phyloP scores from a whole-genome alignment of 2,888 invertebrate species.

The Lamellibrachia satsuma region DNA sequence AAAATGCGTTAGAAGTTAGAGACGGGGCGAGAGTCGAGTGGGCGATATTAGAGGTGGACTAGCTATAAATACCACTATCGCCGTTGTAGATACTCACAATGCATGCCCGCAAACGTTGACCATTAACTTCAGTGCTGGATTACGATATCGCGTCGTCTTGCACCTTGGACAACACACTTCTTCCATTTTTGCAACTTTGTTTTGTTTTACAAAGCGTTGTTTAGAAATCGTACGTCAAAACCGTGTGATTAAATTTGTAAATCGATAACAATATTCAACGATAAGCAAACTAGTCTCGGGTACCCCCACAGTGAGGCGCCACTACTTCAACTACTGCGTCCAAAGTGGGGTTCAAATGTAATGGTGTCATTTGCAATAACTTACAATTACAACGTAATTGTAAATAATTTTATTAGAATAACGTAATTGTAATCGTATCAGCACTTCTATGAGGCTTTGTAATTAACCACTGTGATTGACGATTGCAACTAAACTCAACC shows the following conservation, averaged over 20 bases:
- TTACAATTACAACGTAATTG: no score
- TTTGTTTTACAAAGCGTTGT: not conserved
- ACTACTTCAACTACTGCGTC: not conserved
- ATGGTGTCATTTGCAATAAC: no score
- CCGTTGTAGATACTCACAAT: slow-evolving; percentile 66
- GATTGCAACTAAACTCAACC: no score
- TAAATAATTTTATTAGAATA: no score
- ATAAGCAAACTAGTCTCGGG: not conserved
- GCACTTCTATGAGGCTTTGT: no score
- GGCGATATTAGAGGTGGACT: not conserved
- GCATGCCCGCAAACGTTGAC: slow-evolving; percentile 98
- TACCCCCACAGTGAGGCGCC: not conserved
- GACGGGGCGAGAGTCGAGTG: not conserved
- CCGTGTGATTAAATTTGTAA: not conserved
- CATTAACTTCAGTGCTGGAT: slow-evolving; percentile 95
- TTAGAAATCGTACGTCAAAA: not conserved
- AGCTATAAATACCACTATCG: not conserved
- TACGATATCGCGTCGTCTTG: slow-evolving; percentile 94
- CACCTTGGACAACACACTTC: slow-evolving; percentile 94
- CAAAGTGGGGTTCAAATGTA: not conserved
- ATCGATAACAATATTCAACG: not conserved
- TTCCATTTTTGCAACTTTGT: slow-evolving; percentile 71
- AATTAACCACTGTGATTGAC: no score
- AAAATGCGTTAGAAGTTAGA: no score
- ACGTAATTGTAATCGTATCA: no score